phyloP scores from a whole-genome alignment of 2,113 vertebrate genomes.

The Sinocyclocheilus anophthalmus region DNA sequence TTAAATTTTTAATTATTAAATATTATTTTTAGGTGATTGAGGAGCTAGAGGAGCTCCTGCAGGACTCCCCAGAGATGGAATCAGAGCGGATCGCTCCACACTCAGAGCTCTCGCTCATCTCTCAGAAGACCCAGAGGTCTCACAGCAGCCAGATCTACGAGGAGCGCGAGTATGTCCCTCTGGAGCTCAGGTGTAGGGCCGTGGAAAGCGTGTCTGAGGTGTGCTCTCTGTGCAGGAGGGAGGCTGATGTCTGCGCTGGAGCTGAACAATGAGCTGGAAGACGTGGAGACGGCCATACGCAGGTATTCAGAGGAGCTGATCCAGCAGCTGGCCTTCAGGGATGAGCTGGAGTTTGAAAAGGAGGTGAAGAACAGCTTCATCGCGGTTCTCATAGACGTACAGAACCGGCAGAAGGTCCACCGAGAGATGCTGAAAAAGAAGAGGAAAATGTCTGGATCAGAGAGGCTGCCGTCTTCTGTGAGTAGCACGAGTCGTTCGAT shows the following conservation, averaged over 20 bases:
- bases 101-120: conserved; percentile 81
- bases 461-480: conserved; percentile 77
- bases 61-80: conserved; percentile 88
- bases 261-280: conserved; percentile 86
- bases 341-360: conserved; percentile 87
- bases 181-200: neutral
- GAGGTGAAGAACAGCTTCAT: conserved; percentile 98
- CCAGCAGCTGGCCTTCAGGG: conserved; percentile 88
- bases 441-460: conserved; percentile 79
- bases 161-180: conserved; percentile 80
- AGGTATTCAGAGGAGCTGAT: conserved; percentile 92
- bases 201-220: neutral
- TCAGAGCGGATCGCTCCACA: conserved; percentile 80
- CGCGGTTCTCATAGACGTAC: conserved; percentile 92
- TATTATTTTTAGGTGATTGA: conserved; percentile 86
- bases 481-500: conserved; percentile 41
- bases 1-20: too few species aligned
- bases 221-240: conserved; percentile 55
- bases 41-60: conserved; percentile 99
- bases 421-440: conserved; percentile 90
- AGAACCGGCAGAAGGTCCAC: conserved; percentile 94
- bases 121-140: conserved; percentile 82
- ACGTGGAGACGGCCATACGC: conserved; percentile 84
- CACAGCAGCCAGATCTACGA: conserved; percentile 80
- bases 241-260: conserved; percentile 73